Conservation (phyloP, 2,113 vertebrate genomes). For the Nothoprocta pentlandii region DNA sequence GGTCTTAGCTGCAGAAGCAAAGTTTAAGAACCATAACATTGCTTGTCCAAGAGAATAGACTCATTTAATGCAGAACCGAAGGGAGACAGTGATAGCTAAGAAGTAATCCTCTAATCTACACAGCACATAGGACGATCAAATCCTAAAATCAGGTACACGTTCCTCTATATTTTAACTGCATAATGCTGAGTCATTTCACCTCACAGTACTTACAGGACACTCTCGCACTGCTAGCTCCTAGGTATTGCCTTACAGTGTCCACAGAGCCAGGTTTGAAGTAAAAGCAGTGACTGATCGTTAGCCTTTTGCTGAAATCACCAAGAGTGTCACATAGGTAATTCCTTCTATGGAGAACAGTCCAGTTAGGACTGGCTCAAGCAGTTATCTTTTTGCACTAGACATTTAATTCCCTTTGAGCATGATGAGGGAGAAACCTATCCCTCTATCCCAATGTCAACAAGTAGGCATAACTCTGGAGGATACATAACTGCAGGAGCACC, state of each 20-base stretch:
- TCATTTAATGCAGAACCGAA: not conserved
- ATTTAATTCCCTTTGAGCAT: not conserved
- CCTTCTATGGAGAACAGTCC: not conserved
- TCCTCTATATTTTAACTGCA: not conserved
- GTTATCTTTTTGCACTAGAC: not conserved
- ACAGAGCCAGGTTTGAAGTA: not conserved
- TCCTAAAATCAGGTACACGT: not conserved
- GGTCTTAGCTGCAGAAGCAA: slow-evolving; percentile 1
- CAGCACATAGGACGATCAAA: not conserved
- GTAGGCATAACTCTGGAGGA: not conserved
- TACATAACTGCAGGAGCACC: not conserved
- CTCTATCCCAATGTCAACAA: not conserved
- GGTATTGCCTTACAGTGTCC: not conserved
- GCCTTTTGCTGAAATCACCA: not conserved
- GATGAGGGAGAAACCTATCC: not conserved
- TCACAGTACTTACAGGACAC: not conserved
- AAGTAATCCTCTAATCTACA: not conserved
- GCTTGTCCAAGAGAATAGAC: not conserved
- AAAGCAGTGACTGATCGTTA: not conserved
- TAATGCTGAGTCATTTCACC: not conserved
- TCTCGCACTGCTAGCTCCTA: not conserved
- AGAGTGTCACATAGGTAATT: not conserved
- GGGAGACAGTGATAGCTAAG: not conserved
- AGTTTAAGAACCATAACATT: slow-evolving; percentile 25
- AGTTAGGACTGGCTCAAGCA: not conserved